These are phyloP conservation scores for Sula dactylatra DNA, from an alignment of 2,113 vertebrate species.

Conservation along the genomic window DNA sequence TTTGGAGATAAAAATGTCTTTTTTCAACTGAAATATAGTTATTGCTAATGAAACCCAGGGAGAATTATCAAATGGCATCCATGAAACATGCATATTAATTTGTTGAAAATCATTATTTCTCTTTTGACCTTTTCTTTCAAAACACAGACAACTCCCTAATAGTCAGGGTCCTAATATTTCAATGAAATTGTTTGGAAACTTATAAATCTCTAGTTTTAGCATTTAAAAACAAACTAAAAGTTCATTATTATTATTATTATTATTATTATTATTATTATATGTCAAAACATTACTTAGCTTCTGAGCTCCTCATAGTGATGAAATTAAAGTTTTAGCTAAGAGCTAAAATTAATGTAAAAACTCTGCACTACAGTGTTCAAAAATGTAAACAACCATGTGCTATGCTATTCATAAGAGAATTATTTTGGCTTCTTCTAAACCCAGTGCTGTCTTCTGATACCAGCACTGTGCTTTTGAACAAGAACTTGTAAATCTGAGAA, in stretches of 20 bases:
- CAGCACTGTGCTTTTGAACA: neutral
- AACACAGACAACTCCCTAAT: neutral
- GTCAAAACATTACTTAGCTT: neutral
- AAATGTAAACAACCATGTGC: neutral
- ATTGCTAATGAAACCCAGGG: neutral
- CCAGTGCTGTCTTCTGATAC: neutral
- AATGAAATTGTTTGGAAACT: neutral
- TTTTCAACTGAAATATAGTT: neutral
- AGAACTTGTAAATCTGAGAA: neutral
- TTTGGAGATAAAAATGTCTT: neutral
- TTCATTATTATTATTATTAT: neutral
- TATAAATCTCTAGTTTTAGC: neutral
- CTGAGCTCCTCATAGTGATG: neutral
- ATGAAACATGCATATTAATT: neutral
- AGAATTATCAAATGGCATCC: neutral
- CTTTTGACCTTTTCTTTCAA: neutral
- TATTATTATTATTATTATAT: neutral
- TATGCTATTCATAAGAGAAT: neutral
- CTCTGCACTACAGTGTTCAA: neutral
- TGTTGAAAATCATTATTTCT: neutral
- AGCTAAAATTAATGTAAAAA: neutral
- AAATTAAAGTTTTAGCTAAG: neutral
- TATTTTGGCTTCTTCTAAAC: neutral
- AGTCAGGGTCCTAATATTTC: neutral
- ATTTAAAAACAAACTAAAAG: neutral